Evolutionary conservation across 23 tunicate species (phyloP).

Genomic region (Ciona savignyi): DNA sequence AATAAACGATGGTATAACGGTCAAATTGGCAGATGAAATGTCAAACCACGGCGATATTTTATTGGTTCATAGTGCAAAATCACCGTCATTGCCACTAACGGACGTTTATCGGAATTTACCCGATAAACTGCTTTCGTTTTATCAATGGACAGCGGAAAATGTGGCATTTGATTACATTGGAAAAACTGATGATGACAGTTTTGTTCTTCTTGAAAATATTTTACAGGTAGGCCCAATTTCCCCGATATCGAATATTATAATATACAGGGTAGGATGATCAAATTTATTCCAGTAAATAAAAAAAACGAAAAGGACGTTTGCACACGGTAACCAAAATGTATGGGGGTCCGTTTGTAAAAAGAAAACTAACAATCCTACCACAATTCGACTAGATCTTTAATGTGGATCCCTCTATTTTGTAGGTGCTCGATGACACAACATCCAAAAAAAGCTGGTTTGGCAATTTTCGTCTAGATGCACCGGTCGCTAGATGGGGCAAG

Average conservation of each 20-base stretch:
- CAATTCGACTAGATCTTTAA: too few species aligned
- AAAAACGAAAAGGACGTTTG: too few species aligned
- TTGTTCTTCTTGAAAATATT: conserved; percentile 11
- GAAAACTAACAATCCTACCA: too few species aligned
- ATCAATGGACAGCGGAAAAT: conserved; percentile 6
- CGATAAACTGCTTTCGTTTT: conserved; percentile 10
- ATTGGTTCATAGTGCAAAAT: not conserved
- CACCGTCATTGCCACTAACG: not conserved
- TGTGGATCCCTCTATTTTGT: too few species aligned
- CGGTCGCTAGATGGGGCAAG: conserved; percentile 20
- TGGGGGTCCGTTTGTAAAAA: too few species aligned
- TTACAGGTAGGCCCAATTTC: not conserved
- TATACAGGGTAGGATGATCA: too few species aligned
- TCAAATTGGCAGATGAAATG: conserved; percentile 4
- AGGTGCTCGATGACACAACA: not conserved
- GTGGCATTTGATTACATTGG: conserved; percentile 9
- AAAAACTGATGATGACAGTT: conserved; percentile 38
- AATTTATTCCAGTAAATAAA: too few species aligned
- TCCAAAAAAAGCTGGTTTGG: conserved; percentile 3
- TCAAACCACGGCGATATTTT: conserved; percentile 7
- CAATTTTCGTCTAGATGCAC: conserved; percentile 9
- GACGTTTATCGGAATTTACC: conserved; percentile 35
- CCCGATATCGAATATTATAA: too few species aligned
- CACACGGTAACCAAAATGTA: too few species aligned
- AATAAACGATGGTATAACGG: too few species aligned